A percentile compares a stretch with the other conserved stretches of the same genome.
Evolutionary conservation across 2,797 vertebrate genomes (phyloP).

Genomic region (Novumbra hubbsi): DNA sequence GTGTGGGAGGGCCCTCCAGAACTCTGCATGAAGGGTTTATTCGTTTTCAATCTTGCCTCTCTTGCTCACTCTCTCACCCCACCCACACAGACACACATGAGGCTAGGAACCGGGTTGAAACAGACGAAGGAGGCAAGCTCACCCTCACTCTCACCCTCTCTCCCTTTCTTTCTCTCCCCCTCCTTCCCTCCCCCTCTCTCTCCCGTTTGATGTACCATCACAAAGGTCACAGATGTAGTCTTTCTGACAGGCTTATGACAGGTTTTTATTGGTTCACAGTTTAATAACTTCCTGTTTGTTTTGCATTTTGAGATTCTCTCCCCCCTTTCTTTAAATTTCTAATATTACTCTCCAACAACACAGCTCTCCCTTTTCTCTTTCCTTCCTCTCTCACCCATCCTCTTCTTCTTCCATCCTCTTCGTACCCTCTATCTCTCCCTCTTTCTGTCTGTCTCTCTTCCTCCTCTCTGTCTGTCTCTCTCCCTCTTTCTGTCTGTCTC

Average conservation of each 20-base stretch:
- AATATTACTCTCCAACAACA: not conserved
- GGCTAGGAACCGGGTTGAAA: too few relatives aligned
- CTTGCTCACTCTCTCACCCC: too few relatives aligned
- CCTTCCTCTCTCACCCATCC: not conserved
- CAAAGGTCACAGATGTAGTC: not conserved
- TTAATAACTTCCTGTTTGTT: constrained; percentile 38
- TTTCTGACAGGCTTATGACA: constrained; percentile 19
- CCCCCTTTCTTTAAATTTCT: not conserved
- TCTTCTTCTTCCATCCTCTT: not conserved
- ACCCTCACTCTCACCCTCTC: not conserved
- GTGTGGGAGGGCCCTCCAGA: too few relatives aligned
- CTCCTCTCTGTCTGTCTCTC: not conserved
- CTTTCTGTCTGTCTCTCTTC: not conserved
- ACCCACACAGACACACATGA: too few relatives aligned
- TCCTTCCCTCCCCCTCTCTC: not conserved
- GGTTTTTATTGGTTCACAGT: constrained; percentile 24
- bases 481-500: not conserved
- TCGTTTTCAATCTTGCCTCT: too few relatives aligned
- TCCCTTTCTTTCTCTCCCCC: not conserved
- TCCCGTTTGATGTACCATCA: not conserved
- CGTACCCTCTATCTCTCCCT: not conserved
- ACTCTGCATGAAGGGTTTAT: too few relatives aligned
- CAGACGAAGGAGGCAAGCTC: too few relatives aligned
- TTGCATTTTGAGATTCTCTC: constrained; percentile 29
- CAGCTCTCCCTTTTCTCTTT: not conserved